Evolutionary conservation across 2,888 invertebrate genomes (phyloP).

Genomic region (Caradrina kadenii): DNA sequence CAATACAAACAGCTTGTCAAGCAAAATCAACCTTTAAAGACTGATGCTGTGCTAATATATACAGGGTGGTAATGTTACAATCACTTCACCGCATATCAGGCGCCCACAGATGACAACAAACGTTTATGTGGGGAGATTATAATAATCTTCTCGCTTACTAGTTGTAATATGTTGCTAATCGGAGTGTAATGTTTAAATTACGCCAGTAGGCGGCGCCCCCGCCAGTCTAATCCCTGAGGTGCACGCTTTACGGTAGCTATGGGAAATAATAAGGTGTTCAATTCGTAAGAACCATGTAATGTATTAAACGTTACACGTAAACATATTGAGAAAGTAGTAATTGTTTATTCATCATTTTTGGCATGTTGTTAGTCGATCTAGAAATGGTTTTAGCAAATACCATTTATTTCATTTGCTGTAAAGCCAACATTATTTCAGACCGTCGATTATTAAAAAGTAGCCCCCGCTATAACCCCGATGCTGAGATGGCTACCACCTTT

Average conservation of each 20-base stretch:
- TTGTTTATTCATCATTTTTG: slow-evolving; percentile 3
- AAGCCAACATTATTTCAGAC: background rate
- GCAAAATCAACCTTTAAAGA: background rate
- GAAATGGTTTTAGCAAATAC: background rate
- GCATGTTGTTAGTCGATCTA: background rate
- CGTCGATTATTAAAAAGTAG: background rate
- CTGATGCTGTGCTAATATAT: background rate
- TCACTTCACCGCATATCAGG: slow-evolving; percentile 28
- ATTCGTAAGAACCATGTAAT: slow-evolving; percentile 22
- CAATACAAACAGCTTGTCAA: background rate
- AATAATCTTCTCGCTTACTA: slow-evolving; percentile 51
- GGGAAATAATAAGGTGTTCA: slow-evolving; percentile 40
- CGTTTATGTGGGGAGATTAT: slow-evolving; percentile 31
- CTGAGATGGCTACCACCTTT: slow-evolving; percentile 5
- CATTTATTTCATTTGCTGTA: background rate
- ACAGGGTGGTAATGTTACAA: slow-evolving; percentile 21
- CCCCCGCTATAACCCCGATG: background rate
- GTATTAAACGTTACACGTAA: background rate
- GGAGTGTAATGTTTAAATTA: slow-evolving; percentile 39
- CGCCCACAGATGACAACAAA: slow-evolving; percentile 35
- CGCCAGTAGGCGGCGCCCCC: slow-evolving; percentile 22
- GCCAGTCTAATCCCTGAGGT: slow-evolving; percentile 25
- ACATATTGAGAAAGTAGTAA: slow-evolving; percentile 4
- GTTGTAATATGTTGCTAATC: slow-evolving; percentile 49
- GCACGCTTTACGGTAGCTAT: slow-evolving; percentile 16